Evolutionary conservation across 2,888 invertebrate species (phyloP), one percentile per base, ranked within the genome.

Genomic region (Meghimatium bilineatum): DNA sequence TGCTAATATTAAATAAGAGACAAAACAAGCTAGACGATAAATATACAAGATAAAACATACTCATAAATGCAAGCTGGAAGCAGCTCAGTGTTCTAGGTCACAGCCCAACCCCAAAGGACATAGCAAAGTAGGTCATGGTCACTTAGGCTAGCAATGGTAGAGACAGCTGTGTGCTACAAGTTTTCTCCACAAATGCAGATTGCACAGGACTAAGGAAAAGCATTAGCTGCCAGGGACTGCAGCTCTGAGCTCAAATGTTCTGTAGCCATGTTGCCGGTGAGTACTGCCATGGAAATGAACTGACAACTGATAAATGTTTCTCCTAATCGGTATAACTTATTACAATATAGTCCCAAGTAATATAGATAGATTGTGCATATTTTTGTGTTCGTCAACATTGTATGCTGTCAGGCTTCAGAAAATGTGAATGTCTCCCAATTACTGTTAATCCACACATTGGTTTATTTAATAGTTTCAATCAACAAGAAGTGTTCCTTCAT

Each of bases 41-140:
- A 49, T 29, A 72, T 49, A 72, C 71, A 81, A 74, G 75, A 81
- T 52, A 76, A 49, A 82, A 82, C 82, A 82, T 82, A 82, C 82
- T 82, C 76, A 76, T n/a, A 56, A 17, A 38, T 38, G 60, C 63
- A 63, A 20, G 44, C 72, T 32, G 81, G 69, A 71, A 67, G 78
- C 32, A 63, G 78, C 44, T 66, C 80, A 49, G 80, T 69, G 52
- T 74, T 81, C 63, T 38, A 60, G 76, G 76, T 66, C 76, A 60
- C 81, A 82, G 75, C 75, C 82, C 82, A 82, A 66, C 75, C 82
- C 56, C 75, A 63, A 63, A 67, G 82, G 74, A 74, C 56, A 82
- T 60, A 75, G 82, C 82, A 82, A 82, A 67, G 79, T 44, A 79
- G 82, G 67, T 67, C 76, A 82, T 32, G 82, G 82, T 75, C 82